phyloP scores from a whole-genome alignment of 1,140 invertebrate species.

The Heliothis subflexa region DNA sequence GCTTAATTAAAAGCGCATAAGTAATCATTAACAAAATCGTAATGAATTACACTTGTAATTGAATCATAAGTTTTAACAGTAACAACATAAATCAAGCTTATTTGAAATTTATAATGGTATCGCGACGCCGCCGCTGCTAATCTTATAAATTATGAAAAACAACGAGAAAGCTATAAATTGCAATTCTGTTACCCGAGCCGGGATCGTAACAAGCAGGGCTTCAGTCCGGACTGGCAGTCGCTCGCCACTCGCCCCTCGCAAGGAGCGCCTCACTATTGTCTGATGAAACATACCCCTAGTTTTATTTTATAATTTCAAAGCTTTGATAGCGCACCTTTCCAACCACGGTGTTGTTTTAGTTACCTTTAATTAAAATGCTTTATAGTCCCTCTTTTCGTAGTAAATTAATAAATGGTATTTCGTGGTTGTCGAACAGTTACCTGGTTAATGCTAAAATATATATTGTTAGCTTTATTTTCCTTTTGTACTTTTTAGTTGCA shows the following conservation, averaged over 20 bases:
- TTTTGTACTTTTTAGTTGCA: too few species aligned
- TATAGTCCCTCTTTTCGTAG: background rate
- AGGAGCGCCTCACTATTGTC: constrained; percentile 28
- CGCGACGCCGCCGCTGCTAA: constrained; percentile 66
- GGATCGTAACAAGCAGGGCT: constrained; percentile 56
- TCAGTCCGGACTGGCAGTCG: constrained; percentile 8
- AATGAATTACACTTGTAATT: constrained; percentile 51
- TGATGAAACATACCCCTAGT: constrained; percentile 25
- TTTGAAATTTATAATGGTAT: constrained; percentile 77
- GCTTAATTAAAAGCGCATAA: background rate
- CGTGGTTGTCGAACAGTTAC: background rate
- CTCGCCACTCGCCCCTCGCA: background rate
- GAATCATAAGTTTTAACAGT: constrained; percentile 55
- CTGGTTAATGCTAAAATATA: background rate
- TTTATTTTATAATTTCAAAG: constrained; percentile 31
- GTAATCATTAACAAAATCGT: background rate
- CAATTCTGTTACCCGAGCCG: constrained; percentile 73
- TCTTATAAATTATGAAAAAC: constrained; percentile 81
- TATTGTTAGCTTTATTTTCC: too few species aligned
- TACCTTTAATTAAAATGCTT: background rate
- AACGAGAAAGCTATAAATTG: constrained; percentile 78
- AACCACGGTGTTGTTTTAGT: constrained; percentile 7
- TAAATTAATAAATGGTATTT: background rate
- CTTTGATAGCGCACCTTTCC: constrained; percentile 28
- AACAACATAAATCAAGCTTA: constrained; percentile 72